Base-by-base conservation (phyloP, 2,113 vertebrate genomes). In the Telmatochromis brachygnathus region DNA sequence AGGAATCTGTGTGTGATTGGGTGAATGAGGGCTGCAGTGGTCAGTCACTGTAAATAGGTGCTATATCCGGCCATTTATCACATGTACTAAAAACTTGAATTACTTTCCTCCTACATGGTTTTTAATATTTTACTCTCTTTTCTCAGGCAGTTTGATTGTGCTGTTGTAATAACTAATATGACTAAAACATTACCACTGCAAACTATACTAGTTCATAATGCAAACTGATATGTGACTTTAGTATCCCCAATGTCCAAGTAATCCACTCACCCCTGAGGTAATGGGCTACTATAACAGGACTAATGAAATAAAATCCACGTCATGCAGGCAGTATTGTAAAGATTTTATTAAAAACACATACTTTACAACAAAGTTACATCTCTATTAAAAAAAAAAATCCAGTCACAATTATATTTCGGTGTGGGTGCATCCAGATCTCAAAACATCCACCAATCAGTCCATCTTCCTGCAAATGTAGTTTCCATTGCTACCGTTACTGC, bases 291-390 rank as follows among this genome's bases (percentile, higher is more conserved):
- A 47, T 6, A 75, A 28, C 23, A 28, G 68, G 68, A 45, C 21
- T 45, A 75, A 75, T 28, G 26, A 47, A 47, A 47, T 75, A 75
- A 47, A 75, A 49, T 28, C 26, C 35, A 37, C 15, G 1, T 33
- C n/a, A 49, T 17, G 33, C 28, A 9, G 11, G 28, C 28, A 79
- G 21, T 39, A 28, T 55, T 7, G 7, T 51, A 49, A 82, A 73
- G 7, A 23, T 42, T 94, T 92, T 90, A 93, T 92, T 93, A 75
- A 84, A 92, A 91, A 92, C 19, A 91, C 15, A 89, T 82, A n/a
- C 87, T 2, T 73, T 47, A 47, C 39, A 73, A 70, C n/a, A 35
- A 54, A 5, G 1, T 6, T 47, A 58, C 62, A 86, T 56, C 26
- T 79, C 9, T 35, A 13, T 53, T 51, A 7, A 10, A 89, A 84